Base-by-base conservation (phyloP, 2,888 invertebrate species). In the Drosophila subquinaria region DNA sequence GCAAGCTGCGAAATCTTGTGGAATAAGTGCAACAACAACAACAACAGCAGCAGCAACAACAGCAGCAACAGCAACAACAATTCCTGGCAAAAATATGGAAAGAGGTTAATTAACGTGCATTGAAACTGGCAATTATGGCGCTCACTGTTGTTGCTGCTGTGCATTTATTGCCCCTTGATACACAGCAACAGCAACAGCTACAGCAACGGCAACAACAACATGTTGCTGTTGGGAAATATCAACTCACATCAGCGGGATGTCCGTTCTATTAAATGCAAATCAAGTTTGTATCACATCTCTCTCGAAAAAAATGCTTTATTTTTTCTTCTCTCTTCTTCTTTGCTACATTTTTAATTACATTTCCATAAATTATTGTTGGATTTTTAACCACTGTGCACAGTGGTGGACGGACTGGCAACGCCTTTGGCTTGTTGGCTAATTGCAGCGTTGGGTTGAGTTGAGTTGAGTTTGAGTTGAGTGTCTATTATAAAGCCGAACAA, bases 21-120 rank as follows among this genome's bases (percentile, higher is more conserved):
- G 76, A 64, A 76, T 76, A 73, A 79, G 70, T 65, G 62, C 77
- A 68, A 61, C 45, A 66, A 56, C 52, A 69, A 13, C 61, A 81
- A 9, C 76, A 62, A n/a, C 76, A 74, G 10, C 79, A 62, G 13
- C 72, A 71, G 15, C 69, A 62, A 1, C 52, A 59, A 10, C 65
- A 60, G 1, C 61, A 52, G 2, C 59, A 59, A 0, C 64, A 55
- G 1, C 57, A 62, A 15, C 72, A 72, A 35, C 59, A 69, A 67
- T 69, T 61, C 57, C 63, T 66, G 78, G 67, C 73, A 62, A 69
- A 83, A 83, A 81, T 87, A 84, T 85, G 88, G 76, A 85, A 85
- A 85, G 89, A 90, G 90, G 91, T 91, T 90, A 90, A 91, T 90
- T 89, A 90, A 90, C 91, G 84, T 89, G 84, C 88, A 85, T 81